These are phyloP conservation scores for Pollicipes pollicipes DNA, from an alignment of 1,140 invertebrate species.

Conservation along the genomic window DNA sequence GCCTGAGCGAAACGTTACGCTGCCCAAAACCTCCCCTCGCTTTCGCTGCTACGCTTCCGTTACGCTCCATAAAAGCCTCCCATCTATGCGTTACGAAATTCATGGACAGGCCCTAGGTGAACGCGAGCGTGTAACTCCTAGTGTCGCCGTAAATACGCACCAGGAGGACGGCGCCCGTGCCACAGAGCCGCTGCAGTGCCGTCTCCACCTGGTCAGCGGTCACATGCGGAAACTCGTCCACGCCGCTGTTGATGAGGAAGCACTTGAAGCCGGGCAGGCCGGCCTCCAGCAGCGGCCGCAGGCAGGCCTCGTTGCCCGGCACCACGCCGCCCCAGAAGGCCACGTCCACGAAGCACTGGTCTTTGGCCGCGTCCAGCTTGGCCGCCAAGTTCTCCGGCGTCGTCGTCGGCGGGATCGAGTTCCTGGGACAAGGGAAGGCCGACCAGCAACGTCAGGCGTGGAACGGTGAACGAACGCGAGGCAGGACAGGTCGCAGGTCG, in stretches of 20 bases:
- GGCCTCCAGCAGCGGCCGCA: constrained; percentile 37
- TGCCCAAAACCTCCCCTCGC: too few species aligned
- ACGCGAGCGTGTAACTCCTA: too few species aligned
- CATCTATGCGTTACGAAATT: too few species aligned
- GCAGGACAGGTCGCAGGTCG: too few species aligned
- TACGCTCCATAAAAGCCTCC: too few species aligned
- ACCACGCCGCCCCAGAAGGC: constrained; percentile 56
- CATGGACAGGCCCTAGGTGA: too few species aligned
- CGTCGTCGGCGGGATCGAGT: constrained; percentile 49
- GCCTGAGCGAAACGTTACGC: too few species aligned
- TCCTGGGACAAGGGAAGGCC: constrained; percentile 30
- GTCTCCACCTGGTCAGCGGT: constrained; percentile 33
- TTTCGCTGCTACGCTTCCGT: too few species aligned
- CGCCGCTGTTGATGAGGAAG: constrained; percentile 45
- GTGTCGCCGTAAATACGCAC: too few species aligned
- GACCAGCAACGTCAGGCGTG: not conserved
- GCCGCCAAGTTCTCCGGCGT: constrained; percentile 37
- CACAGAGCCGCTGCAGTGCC: constrained; percentile 35
- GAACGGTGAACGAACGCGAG: not conserved
- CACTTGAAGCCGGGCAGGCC: constrained; percentile 56
- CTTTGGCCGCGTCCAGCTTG: constrained; percentile 38
- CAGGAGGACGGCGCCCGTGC: constrained; percentile 36
- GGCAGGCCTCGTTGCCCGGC: constrained; percentile 40
- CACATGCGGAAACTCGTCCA: constrained; percentile 44
- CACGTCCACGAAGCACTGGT: constrained; percentile 45